Evolutionary conservation across 1,140 invertebrate species (phyloP), one percentile per base, ranked within the genome.

Genomic region (Orussus abietinus): DNA sequence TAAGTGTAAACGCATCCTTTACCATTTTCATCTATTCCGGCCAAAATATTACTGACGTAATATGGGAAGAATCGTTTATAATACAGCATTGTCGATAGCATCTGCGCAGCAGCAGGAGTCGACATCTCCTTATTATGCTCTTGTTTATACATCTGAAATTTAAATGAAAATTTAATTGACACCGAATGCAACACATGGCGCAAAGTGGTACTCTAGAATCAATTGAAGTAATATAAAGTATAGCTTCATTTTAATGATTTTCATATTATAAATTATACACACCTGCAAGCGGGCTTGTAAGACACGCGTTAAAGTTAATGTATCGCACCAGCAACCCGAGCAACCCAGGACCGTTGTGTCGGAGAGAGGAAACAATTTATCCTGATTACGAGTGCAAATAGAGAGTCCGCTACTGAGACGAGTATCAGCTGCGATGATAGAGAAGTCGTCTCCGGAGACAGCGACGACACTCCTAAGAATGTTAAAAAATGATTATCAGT

Each of bases 21-120:
- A n/a, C 94, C 94, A 58, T 89, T 78, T 55, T 77, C 75, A 68
- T 91, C 87, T 11, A 92, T 62, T 0, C 97, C 97, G 49, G 91
- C 95, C 36, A 99, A 71, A 19, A 99, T 84, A 65, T 96, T 98
- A 19, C 88, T 89, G 6, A 97, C 86, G 66, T 99, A 99, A 65
- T 98, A 99, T 1, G 97, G 97, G 69, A 99, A 99, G 68, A 99
- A 99, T 46, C 97, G 80, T 54, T 93, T 92, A 58, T 94, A 88
- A 65, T 99, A 99, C 42, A 99, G 75, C 78, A 96, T 88, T 4
- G 89, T 96, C 0, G 96, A 93, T 1, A 99, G 68, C 85, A 99
- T 88, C 71, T 98, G 93, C 10, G 96, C 91, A 10, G 92, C 80
- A 7, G 96, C 93, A 44, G 85, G 79, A 1, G 95, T 95, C 3